Percentiles rank a stretch among this genome's conserved stretches.
phyloP scores from a whole-genome alignment of 2,797 vertebrate genomes.

The Sus cebifrons region DNA sequence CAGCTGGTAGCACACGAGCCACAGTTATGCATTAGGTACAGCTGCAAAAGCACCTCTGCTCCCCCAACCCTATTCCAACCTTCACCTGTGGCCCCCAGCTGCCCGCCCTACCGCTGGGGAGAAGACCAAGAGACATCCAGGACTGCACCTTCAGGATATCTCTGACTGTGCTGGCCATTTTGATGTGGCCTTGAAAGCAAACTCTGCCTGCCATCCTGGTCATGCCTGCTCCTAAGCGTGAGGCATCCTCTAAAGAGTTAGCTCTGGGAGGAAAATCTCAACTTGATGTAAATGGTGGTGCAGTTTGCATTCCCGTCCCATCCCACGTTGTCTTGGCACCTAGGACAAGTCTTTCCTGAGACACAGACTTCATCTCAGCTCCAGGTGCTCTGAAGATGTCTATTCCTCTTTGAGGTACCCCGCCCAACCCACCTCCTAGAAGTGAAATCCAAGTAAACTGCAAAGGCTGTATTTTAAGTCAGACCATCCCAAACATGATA shows the following conservation, averaged over 20 bases:
- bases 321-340: not conserved
- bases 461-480: not conserved
- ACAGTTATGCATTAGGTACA: not conserved
- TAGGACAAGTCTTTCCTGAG: not conserved
- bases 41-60: not conserved
- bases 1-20: not conserved
- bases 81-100: not conserved
- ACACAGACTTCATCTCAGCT: not conserved
- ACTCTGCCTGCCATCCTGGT: not conserved
- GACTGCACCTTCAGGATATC: not conserved
- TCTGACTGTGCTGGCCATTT: not conserved
- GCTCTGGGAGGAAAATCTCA: not conserved
- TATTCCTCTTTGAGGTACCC: not conserved
- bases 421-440: not conserved
- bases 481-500: not conserved
- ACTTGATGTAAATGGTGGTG: not conserved
- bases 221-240: not conserved
- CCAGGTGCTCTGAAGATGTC: not conserved
- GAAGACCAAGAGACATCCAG: not conserved
- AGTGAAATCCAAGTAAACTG: not conserved
- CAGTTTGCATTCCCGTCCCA: not conserved
- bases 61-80: not conserved
- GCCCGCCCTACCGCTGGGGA: not conserved
- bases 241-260: not conserved
- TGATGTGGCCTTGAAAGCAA: not conserved